Percentiles rank a stretch among this genome's conserved stretches.
Conservation (phyloP, 2,113 vertebrate genomes). For the Psilopsiagon aymara region DNA sequence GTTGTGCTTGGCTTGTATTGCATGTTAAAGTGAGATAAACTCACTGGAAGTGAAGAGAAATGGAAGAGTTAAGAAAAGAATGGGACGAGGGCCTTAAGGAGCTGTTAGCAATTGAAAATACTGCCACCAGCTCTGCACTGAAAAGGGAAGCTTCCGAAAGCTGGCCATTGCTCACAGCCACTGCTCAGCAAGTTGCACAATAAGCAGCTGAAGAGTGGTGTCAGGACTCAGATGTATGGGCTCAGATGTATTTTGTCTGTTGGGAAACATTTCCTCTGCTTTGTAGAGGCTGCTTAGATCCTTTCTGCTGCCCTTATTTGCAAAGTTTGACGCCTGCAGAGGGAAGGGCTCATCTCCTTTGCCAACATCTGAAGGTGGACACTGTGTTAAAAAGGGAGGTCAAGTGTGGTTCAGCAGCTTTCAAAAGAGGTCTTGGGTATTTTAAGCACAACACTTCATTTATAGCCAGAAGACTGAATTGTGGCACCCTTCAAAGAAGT, state of each 20-base stretch:
- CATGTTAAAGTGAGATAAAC: not conserved
- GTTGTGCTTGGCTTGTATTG: not conserved
- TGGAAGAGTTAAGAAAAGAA: not conserved
- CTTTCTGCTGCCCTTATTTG: not conserved
- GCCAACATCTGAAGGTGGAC: not conserved
- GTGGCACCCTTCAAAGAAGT: conserved; percentile 1
- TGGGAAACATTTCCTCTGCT: not conserved
- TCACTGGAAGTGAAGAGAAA: not conserved
- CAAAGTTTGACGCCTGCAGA: not conserved
- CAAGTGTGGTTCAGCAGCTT: not conserved
- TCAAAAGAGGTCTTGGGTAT: not conserved
- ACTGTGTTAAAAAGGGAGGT: conserved; percentile 7
- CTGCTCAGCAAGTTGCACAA: not conserved
- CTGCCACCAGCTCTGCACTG: not conserved
- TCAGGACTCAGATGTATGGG: not conserved
- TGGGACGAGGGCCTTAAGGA: not conserved
- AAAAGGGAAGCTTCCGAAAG: not conserved
- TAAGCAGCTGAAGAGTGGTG: not conserved
- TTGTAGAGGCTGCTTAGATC: not conserved
- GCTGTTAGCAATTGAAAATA: not conserved
- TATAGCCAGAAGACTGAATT: not conserved
- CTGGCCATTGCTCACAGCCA: not conserved
- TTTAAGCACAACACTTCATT: conserved; percentile 23
- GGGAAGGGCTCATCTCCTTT: not conserved
- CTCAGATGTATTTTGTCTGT: not conserved